These are phyloP conservation scores for Zaprionus inermis DNA, from an alignment of 1,140 invertebrate genomes.

Conservation along the genomic window DNA sequence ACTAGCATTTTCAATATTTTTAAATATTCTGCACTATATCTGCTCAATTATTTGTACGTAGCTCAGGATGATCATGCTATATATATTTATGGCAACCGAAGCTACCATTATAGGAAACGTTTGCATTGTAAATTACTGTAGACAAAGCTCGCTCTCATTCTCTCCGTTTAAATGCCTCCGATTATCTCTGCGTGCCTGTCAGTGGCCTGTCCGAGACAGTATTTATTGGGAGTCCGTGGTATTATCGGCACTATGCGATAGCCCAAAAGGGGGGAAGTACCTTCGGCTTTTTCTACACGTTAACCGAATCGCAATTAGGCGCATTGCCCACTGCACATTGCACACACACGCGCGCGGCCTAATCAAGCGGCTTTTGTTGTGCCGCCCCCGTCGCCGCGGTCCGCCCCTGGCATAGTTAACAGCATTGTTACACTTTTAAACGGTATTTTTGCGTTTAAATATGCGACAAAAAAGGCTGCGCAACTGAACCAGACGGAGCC, in stretches of 20 bases:
- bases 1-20: too few relatives aligned
- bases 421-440: conserved; percentile 81
- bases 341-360: conserved; percentile 38
- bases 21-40: too few relatives aligned
- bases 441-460: conserved; percentile 70
- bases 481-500: conserved; percentile 28
- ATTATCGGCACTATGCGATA: neutral
- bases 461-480: conserved; percentile 54
- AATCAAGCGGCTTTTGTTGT: conserved; percentile 74
- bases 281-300: neutral
- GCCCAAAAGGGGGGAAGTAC: conserved; percentile 16
- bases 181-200: neutral
- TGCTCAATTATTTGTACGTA: neutral
- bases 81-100: neutral
- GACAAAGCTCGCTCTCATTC: neutral
- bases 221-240: conserved; percentile 5
- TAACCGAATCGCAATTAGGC: conserved; percentile 15
- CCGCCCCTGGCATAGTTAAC: conserved; percentile 58
- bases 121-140: neutral
- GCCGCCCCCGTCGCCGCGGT: conserved; percentile 8
- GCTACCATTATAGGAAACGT: neutral
- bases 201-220: neutral
- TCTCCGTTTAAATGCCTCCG: neutral
- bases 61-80: neutral
- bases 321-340: neutral